phyloP scores from a whole-genome alignment of 2,113 vertebrate genomes.

The Aptenodytes forsteri region DNA sequence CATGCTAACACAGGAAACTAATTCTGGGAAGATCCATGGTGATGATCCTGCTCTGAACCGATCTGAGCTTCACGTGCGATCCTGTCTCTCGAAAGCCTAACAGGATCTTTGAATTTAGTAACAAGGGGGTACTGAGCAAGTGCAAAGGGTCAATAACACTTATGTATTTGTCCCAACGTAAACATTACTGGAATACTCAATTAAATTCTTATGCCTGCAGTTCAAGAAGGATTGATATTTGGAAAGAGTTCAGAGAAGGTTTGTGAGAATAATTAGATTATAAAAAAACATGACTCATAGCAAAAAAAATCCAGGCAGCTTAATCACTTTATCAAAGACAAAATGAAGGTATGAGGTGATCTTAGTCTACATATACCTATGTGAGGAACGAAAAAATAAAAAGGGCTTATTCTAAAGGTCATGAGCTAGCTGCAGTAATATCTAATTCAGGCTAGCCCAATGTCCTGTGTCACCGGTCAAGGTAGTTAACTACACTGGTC shows the following conservation, averaged over 20 bases:
- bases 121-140: neutral
- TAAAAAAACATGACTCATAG: neutral
- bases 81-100: neutral
- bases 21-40: neutral
- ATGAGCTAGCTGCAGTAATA: neutral
- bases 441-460: neutral
- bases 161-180: neutral
- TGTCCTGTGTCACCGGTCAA: neutral
- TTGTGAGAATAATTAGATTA: neutral
- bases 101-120: neutral
- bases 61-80: neutral
- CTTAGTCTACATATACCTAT: neutral
- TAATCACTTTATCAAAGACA: neutral
- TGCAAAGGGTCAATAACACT: neutral
- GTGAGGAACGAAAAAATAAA: neutral
- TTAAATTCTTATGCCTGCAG: neutral
- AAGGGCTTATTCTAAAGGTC: neutral
- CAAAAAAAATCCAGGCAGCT: neutral
- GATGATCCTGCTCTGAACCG: neutral
- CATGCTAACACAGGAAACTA: neutral
- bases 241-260: neutral
- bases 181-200: neutral
- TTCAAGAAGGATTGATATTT: neutral
- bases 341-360: neutral
- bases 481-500: neutral